phyloP scores from a whole-genome alignment of 30 jellyfish, hydroid and myxozoan species.

The Catostylus mosaicus region DNA sequence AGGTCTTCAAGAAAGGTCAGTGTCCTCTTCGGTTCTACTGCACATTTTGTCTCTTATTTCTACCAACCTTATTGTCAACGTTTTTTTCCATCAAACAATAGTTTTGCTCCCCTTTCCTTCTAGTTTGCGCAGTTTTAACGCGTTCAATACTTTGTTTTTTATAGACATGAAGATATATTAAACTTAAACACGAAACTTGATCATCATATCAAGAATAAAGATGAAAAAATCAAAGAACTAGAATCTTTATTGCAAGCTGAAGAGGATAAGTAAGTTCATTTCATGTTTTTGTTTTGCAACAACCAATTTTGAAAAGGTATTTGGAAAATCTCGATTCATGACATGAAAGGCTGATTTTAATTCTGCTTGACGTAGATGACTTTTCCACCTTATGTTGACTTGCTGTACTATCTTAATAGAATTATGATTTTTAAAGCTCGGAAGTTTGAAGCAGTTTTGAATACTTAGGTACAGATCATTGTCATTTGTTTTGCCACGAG shows the following conservation, averaged over 20 bases:
- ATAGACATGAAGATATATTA: slow-evolving; percentile 80
- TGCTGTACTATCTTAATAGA: too few relatives aligned
- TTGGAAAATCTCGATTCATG: not conserved
- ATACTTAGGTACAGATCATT: too few relatives aligned
- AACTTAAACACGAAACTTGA: slow-evolving; percentile 83
- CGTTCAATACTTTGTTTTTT: not conserved
- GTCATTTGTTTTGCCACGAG: too few relatives aligned
- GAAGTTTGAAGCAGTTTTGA: too few relatives aligned
- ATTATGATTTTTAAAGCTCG: too few relatives aligned
- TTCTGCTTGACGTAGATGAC: too few relatives aligned
- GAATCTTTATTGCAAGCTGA: slow-evolving; percentile 69
- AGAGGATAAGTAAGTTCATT: slow-evolving; percentile 60
- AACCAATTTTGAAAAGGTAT: not conserved
- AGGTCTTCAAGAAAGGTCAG: slow-evolving; percentile 75
- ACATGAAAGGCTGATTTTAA: not conserved
- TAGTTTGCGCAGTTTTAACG: not conserved
- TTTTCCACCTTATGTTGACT: too few relatives aligned
- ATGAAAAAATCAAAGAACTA: slow-evolving; percentile 74
- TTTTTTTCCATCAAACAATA: too few relatives aligned
- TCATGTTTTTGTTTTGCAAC: not conserved
- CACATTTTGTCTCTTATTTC: not conserved
- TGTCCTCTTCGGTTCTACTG: not conserved
- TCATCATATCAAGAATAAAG: slow-evolving; percentile 80
- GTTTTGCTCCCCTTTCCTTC: not conserved
- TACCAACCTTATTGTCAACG: too few relatives aligned